These are phyloP conservation scores for Cylloceria caligata DNA, from an alignment of 2,888 invertebrate genomes.

Conservation along the genomic window DNA sequence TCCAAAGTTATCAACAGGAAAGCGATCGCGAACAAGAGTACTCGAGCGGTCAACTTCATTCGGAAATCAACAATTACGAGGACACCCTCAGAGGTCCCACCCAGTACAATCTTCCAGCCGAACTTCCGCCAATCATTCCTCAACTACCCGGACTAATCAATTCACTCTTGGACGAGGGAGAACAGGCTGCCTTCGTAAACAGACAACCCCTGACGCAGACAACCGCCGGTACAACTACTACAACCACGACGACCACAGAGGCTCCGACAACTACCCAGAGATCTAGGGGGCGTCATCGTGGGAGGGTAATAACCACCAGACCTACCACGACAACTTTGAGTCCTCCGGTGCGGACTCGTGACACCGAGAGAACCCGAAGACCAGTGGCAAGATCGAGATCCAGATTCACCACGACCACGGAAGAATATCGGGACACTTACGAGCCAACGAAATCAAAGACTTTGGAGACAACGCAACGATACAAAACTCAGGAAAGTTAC, in stretches of 20 bases:
- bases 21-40: slow-evolving; percentile 67
- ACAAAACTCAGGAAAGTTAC: slow-evolving; percentile 66
- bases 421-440: slow-evolving; percentile 80
- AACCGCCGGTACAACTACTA: slow-evolving; percentile 73
- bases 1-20: slow-evolving; percentile 64
- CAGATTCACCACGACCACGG: slow-evolving; percentile 79
- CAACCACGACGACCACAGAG: slow-evolving; percentile 73
- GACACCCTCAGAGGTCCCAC: slow-evolving; percentile 81
- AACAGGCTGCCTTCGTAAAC: slow-evolving; percentile 60
- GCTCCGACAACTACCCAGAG: slow-evolving; percentile 77
- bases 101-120: slow-evolving; percentile 86
- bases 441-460: slow-evolving; percentile 78
- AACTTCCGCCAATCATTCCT: slow-evolving; percentile 87
- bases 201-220: slow-evolving; percentile 72
- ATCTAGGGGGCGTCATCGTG: slow-evolving; percentile 71
- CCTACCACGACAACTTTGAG: slow-evolving; percentile 76
- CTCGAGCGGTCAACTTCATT: slow-evolving; percentile 68
- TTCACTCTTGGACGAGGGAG: slow-evolving; percentile 86
- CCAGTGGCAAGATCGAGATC: slow-evolving; percentile 80
- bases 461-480: slow-evolving; percentile 75
- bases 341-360: slow-evolving; percentile 68
- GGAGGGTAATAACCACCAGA: slow-evolving; percentile 74
- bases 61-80: slow-evolving; percentile 66
- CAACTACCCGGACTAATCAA: slow-evolving; percentile 88
- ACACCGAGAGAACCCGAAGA: slow-evolving; percentile 76